Evolutionary conservation across 23 tunicate species (phyloP), one percentile per base, ranked within the genome.

Genomic region (Halocynthia roretzi): DNA sequence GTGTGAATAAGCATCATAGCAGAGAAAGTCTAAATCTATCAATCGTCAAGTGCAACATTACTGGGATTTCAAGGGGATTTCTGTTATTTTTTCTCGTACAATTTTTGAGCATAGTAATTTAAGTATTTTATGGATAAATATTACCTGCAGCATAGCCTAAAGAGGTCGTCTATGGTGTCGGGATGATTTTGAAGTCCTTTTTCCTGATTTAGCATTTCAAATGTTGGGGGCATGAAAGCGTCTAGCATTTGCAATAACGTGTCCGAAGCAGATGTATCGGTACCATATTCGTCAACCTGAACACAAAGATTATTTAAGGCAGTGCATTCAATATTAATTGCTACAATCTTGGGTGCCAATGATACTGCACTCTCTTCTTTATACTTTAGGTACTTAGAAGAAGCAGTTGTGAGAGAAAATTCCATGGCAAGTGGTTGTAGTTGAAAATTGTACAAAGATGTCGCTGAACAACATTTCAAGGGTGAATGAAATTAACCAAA

Each of bases 121-220:
- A 31, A 31, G 44, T 4, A 31, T 31, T 31, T 31, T 31, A 31
- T 31, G 44, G 4, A 31, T 0, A 31, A 31, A 31, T 31, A 31
- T 48, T 8, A 92, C 98, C 98, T 82, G 76, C 77, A 52, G 52
- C 97, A 86, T 18, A 96, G 74, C 49, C 99, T 62, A 70, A 92
- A 96, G 53, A 92, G 68, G 71, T 96, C 99, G 56, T 96, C 99
- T 64, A 96, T 97, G 8, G 91, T 92, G 75, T 96, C 99, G 19
- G 99, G 99, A 60, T 96, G 66, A 52, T 89, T 80, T 61, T 77
- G 54, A 6, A 96, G 62, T 19, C 99, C 99, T 21, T 80, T 57
- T 23, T 90, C 88, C 52, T 83, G 70, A n/a, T 86, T 89, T 8
- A 96, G 75, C 11, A 85, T 54, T 11, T 75, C 79, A 56, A 96